These are phyloP conservation scores for Xestobium rufovillosum DNA, from an alignment of 2,888 invertebrate genomes.

Conservation along the genomic window DNA sequence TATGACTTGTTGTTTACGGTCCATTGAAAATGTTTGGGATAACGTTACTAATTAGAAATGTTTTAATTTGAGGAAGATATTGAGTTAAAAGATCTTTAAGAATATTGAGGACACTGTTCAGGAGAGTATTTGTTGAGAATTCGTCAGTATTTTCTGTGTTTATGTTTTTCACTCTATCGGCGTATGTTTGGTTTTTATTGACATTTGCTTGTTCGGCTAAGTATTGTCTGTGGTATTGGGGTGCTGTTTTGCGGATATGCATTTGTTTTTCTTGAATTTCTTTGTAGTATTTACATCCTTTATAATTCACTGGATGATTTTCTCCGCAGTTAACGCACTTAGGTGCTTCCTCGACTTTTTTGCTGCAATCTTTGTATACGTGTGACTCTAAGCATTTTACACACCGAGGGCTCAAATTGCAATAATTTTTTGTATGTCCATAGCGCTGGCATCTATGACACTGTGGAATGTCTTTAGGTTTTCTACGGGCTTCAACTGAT, in stretches of 20 bases:
- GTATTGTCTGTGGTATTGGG: constrained; percentile 1
- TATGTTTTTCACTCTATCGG: constrained; percentile 3
- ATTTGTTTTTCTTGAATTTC: background rate
- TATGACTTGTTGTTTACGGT: background rate
- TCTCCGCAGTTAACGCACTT: background rate
- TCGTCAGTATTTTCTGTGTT: too few relatives aligned
- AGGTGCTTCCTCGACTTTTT: background rate
- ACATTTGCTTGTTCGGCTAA: background rate
- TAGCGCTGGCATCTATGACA: constrained; percentile 1
- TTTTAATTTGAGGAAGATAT: background rate
- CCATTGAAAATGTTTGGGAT: background rate
- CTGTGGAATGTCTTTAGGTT: background rate
- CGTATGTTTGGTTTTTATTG: background rate
- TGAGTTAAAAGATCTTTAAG: background rate
- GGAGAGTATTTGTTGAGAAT: background rate
- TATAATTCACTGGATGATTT: background rate
- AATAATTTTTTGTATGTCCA: background rate
- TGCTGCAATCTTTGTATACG: constrained; percentile 1
- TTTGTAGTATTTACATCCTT: background rate
- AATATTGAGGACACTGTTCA: too few relatives aligned
- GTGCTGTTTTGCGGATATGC: background rate
- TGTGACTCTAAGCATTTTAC: constrained; percentile 3
- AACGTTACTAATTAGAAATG: background rate
- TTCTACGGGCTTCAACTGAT: background rate
- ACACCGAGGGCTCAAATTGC: constrained; percentile 1